Conservation (phyloP, 2,113 vertebrate genomes). For the Camelus bactrianus region DNA sequence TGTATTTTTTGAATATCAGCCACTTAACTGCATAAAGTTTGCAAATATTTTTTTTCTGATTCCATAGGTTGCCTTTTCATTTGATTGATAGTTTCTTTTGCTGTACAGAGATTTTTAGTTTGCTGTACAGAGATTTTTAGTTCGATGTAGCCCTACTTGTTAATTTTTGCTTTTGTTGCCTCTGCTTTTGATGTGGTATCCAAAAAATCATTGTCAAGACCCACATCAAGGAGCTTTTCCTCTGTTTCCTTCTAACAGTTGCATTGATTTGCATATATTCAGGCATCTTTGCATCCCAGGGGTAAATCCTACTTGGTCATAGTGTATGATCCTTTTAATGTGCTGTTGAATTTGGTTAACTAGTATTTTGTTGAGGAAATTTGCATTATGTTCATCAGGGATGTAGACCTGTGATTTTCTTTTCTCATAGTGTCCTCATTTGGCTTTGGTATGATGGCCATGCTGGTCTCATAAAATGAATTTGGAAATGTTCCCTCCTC, state of each 20-base stretch:
- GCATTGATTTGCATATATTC: not conserved
- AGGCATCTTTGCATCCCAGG: not conserved
- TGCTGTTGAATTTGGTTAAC: not conserved
- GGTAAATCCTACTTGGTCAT: not conserved
- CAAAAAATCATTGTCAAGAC: not conserved
- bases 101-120: not conserved
- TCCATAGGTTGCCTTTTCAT: not conserved
- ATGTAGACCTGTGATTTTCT: not conserved
- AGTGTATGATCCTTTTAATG: not conserved
- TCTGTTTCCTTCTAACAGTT: not conserved
- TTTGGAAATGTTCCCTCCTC: not conserved
- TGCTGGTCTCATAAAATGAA: not conserved
- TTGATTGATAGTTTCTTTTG: not conserved
- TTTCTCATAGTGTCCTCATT: not conserved
- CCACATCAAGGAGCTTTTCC: not conserved
- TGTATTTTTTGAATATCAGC: not conserved
- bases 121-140: not conserved
- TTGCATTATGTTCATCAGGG: not conserved
- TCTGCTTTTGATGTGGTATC: not conserved
- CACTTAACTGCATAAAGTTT: not conserved
- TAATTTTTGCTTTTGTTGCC: slow-evolving; percentile 7
- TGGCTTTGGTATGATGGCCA: not conserved
- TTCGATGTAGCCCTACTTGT: not conserved
- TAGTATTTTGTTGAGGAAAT: not conserved
- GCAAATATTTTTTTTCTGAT: not conserved